Evolutionary conservation across 2,797 vertebrate genomes (phyloP), one percentile per base, ranked within the genome.

Genomic region (Schizopygopsis malacanthus): DNA sequence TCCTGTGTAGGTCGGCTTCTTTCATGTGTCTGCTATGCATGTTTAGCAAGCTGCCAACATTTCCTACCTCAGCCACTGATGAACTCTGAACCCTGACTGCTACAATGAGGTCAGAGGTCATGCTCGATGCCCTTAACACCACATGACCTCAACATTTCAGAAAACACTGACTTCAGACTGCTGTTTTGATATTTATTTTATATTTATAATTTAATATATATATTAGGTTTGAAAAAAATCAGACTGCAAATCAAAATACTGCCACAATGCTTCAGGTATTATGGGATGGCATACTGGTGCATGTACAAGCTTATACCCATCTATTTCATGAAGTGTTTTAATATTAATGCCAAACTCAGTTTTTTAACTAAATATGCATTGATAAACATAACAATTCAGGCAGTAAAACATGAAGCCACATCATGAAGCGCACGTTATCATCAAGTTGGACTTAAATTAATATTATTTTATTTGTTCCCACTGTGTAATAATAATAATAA

Each of bases 31-130:
- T 82, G 84, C 37, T 43, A 20, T 67, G 54, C 72, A 81, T 77
- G 82, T 89, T 88, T 87, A 91, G 87, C 90, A 91, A 90, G 81
- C 85, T 92, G 92, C 92, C 91, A 91, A 92, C 92, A 91, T 91
- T 81, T 89, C 90, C 92, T 89, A 92, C 91, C 80, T 93, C 92
- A 90, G 65, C 90, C 85, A 83, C 91, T 91, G 89, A 90, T 86
- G 89, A 85, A 89, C 91, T 89, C 85, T 63, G 83, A 82, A 82
- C 67, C 80, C 50, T 59, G 52, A 43, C 50, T 4, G 13, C 52
- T 52, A 78, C 4, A 47, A 9, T 33, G 63, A 41, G 77, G 67
- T 72, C 76, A 63, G 25, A 79, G 76, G 67, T 85, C 76, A 47
- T 2, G 1, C 25, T 71, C 25, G 47, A 50, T 4, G 22, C 41